Evolutionary conservation across 2,888 invertebrate genomes (phyloP), one percentile per base, ranked within the genome.

Genomic region (Drosophila birchii): DNA sequence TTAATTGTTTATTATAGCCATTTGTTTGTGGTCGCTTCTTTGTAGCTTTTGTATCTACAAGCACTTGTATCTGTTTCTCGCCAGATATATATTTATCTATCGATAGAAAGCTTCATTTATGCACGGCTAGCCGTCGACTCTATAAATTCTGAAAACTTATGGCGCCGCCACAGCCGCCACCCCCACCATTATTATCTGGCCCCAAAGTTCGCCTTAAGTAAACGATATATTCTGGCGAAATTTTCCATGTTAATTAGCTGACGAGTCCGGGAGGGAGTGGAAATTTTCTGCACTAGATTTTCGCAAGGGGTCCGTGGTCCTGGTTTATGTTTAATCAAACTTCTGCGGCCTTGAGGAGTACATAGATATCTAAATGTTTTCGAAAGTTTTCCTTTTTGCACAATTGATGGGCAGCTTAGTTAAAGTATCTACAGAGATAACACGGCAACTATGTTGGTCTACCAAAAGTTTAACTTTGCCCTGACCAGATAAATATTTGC

Each of bases 161-260:
- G 62, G 66, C 58, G 39, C 61, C 49, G 29, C 47, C 63, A 20
- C 38, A 36, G n/a, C 6, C 36, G 23, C 34, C 34, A 2, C 39
- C 2, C 6, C 9, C 34, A 11, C n/a, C n/a, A 32, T 18, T 36
- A 32, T 18, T 36, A 62, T 45, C 62, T 44, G 11, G 5, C 14
- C 44, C 29, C 16, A 70, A 72, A 72, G 55, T 71, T 68, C 36
- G 55, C 68, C 38, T 41, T 29, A 38, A 61, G 69, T 56, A 61
- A 60, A 26, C 71, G 51, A 61, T 71, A 68, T 55, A 47, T 41
- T 43, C 41, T 23, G n/a, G 60, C 4, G 20, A 69, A 63, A 70
- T 64, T 60, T 66, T 75, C 75, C 70, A 70, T 75, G 60, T 70
- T 75, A 74, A 75, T 74, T 75, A 74, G 74, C 69, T 20, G 61